A percentile compares a stretch with the other conserved stretches of the same genome.
These are phyloP conservation scores for Planococcus citri DNA, from an alignment of 1,140 invertebrate species.

Conservation along the genomic window DNA sequence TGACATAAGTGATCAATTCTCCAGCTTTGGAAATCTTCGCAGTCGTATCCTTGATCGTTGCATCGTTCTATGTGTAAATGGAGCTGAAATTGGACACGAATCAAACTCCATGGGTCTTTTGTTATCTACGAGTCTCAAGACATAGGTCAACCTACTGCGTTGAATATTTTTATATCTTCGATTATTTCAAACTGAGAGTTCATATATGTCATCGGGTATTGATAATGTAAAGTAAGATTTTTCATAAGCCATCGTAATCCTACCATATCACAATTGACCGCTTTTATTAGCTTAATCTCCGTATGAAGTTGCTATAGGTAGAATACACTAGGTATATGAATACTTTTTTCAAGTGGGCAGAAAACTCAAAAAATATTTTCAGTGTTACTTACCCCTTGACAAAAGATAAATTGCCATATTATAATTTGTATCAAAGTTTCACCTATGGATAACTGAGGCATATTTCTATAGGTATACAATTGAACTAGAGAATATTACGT, in stretches of 20 bases:
- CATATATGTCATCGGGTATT: background rate
- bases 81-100: no score
- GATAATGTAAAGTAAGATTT: background rate
- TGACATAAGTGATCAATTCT: background rate
- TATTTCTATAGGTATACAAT: no score
- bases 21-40: constrained; percentile 22
- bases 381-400: no score
- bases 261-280: background rate
- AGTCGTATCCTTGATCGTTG: background rate
- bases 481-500: no score
- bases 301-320: background rate
- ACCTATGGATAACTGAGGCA: no score
- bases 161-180: background rate
- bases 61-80: constrained; percentile 15
- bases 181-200: background rate
- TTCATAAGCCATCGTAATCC: background rate
- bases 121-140: no score
- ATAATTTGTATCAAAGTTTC: no score
- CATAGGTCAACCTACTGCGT: background rate
- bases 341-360: no score
- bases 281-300: background rate
- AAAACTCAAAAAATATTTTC: no score
- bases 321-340: no score
- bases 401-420: no score
- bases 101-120: no score